These are phyloP conservation scores for Pseudochaenichthys georgianus DNA, from an alignment of 2,797 vertebrate genomes.

Conservation along the genomic window DNA sequence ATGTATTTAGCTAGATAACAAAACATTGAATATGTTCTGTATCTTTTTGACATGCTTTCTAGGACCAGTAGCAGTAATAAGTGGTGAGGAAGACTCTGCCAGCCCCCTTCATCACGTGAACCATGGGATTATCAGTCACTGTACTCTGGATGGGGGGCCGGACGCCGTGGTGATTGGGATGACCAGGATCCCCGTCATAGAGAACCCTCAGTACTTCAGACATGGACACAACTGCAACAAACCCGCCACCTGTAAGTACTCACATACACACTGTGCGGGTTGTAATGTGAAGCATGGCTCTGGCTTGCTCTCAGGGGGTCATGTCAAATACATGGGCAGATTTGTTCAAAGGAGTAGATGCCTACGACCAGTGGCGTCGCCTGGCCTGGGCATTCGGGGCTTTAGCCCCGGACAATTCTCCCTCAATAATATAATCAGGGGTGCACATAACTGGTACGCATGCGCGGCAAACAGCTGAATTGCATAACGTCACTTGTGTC, in stretches of 20 bases:
- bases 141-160: slow-evolving; percentile 88
- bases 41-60: background rate
- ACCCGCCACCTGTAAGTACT: slow-evolving; percentile 94
- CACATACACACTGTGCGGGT: background rate
- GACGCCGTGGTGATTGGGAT: slow-evolving; percentile 96
- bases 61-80: slow-evolving; percentile 97
- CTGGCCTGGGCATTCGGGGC: no score
- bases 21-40: background rate
- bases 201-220: slow-evolving; percentile 98
- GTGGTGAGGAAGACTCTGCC: slow-evolving; percentile 95
- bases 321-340: background rate
- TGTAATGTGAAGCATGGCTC: background rate
- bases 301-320: background rate
- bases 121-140: slow-evolving; percentile 94
- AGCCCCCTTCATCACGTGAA: slow-evolving; percentile 98
- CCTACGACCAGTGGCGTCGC: no score
- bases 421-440: no score
- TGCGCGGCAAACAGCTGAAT: no score
- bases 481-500: no score
- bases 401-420: no score
- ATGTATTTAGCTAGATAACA: background rate
- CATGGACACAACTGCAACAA: slow-evolving; percentile 97
- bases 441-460: no score
- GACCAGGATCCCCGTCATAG: slow-evolving; percentile 96
- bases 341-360: background rate